Evolutionary conservation across 2,888 invertebrate species (phyloP).

Genomic region (Tetanocera ferruginea): DNA sequence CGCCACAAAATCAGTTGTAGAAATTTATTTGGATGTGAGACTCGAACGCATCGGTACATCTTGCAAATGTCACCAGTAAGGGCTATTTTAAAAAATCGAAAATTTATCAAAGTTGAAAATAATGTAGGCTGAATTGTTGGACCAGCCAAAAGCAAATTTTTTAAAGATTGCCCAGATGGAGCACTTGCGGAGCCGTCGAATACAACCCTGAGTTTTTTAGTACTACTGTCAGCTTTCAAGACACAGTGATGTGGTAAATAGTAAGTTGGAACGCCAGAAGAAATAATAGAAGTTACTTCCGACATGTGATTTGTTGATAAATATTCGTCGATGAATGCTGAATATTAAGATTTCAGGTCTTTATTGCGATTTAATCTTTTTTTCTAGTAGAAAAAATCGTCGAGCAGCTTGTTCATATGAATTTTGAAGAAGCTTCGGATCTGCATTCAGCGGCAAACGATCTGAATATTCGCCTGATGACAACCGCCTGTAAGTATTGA

Average conservation of each 20-base stretch:
- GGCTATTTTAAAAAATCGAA: background rate
- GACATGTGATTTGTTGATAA: conserved; percentile 29
- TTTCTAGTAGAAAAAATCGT: conserved; percentile 27
- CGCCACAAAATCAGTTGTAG: conserved; percentile 44
- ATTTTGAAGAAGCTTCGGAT: conserved; percentile 19
- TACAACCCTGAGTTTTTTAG: background rate
- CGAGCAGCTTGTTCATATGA: conserved; percentile 35
- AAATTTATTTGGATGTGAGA: conserved; percentile 42
- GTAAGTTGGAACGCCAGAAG: conserved; percentile 2
- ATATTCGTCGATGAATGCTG: conserved; percentile 39
- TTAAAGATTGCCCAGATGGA: conserved; percentile 9
- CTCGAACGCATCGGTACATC: conserved; percentile 45
- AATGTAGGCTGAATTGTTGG: background rate
- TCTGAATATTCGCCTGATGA: conserved; percentile 29
- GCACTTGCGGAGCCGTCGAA: conserved; percentile 22
- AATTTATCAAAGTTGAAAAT: background rate
- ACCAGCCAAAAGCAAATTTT: background rate
- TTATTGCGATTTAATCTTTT: conserved; percentile 37
- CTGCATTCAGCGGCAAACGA: conserved; percentile 8
- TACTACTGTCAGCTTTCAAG: conserved; percentile 28
- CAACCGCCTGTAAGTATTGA: conserved; percentile 25
- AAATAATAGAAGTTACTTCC: background rate
- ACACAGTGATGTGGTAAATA: conserved; percentile 40
- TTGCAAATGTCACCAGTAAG: conserved; percentile 43
- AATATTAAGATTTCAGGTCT: conserved; percentile 31